Evolutionary conservation across 1,140 invertebrate genomes (phyloP).

Genomic region (Drosophila virilis): DNA sequence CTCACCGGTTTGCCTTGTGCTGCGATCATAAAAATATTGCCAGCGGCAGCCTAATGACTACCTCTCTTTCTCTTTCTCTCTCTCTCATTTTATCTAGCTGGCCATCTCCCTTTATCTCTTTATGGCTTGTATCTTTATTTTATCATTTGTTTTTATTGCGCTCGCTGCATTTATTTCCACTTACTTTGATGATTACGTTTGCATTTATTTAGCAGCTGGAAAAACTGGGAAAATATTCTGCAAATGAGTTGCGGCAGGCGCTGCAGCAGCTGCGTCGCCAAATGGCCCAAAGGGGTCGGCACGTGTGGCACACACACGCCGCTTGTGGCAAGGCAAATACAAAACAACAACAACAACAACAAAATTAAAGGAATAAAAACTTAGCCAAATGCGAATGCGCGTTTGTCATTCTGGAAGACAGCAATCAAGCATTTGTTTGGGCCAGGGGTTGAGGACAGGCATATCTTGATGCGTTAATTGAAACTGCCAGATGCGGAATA

Average conservation of each 20-base stretch:
- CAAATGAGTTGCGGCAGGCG: conserved; percentile 52
- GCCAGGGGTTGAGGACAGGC: neutral
- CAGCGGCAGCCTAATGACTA: conserved; percentile 34
- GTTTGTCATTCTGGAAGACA: conserved; percentile 51
- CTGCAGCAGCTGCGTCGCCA: conserved; percentile 20
- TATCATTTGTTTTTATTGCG: conserved; percentile 51
- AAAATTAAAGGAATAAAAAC: conserved; percentile 23
- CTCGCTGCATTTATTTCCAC: conserved; percentile 46
- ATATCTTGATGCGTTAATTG: conserved; percentile 35
- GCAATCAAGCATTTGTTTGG: conserved; percentile 26
- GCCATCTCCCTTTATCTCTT: neutral
- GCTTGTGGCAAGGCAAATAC: conserved; percentile 4
- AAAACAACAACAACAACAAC: neutral
- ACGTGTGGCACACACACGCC: conserved; percentile 35
- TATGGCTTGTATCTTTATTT: conserved; percentile 29
- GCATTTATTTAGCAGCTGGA: conserved; percentile 55
- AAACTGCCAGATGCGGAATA: conserved; percentile 40
- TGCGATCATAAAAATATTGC: conserved; percentile 58
- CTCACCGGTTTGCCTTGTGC: conserved; percentile 64
- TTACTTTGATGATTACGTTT: conserved; percentile 57
- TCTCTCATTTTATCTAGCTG: neutral
- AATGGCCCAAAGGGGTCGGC: conserved; percentile 46
- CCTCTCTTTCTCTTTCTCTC: neutral
- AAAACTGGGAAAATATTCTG: conserved; percentile 66
- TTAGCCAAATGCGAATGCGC: conserved; percentile 44